A percentile compares a stretch with the other conserved stretches of the same genome.
Evolutionary conservation across 92 coral and sea anemone genomes (phyloP).

Genomic region (Umimayanthus chanpuru): DNA sequence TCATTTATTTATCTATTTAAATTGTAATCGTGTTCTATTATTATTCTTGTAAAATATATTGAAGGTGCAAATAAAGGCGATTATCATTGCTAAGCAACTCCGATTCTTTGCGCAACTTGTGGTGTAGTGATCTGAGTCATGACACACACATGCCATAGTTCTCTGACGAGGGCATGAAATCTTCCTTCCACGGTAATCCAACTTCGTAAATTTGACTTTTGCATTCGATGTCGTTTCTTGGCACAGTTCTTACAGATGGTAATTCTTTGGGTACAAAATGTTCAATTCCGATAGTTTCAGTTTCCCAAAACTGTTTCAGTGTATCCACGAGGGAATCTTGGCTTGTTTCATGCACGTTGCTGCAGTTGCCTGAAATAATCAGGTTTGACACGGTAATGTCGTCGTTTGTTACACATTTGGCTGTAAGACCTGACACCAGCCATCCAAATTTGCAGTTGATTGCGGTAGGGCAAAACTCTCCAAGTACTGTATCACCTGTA

Average conservation of each 20-base stretch:
- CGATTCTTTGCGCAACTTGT: conserved; percentile 48
- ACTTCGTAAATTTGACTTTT: conserved; percentile 40
- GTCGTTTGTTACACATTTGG: not conserved
- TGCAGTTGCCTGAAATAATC: conserved; percentile 8
- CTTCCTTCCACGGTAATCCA: conserved; percentile 56
- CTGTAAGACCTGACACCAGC: conserved; percentile 61
- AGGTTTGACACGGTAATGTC: conserved; percentile 32
- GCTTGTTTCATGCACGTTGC: no score
- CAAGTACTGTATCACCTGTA: conserved; percentile 45
- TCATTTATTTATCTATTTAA: no score
- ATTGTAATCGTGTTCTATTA: no score
- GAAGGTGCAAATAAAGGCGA: no score
- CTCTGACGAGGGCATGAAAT: conserved; percentile 37
- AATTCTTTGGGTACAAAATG: not conserved
- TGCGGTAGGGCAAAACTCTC: conserved; percentile 67
- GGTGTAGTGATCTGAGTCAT: conserved; percentile 57
- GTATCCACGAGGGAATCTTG: conserved; percentile 2
- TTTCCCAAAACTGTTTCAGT: conserved; percentile 67
- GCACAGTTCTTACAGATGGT: not conserved
- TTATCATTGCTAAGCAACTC: conserved; percentile 48
- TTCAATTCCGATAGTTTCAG: conserved; percentile 60
- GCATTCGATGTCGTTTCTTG: conserved; percentile 25
- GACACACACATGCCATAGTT: conserved; percentile 49
- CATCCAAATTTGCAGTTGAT: conserved; percentile 66
- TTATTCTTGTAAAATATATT: no score